A percentile compares a stretch with the other conserved stretches of the same genome.
Evolutionary conservation across 23 tunicate species (phyloP).

Genomic region (Styela plicata): DNA sequence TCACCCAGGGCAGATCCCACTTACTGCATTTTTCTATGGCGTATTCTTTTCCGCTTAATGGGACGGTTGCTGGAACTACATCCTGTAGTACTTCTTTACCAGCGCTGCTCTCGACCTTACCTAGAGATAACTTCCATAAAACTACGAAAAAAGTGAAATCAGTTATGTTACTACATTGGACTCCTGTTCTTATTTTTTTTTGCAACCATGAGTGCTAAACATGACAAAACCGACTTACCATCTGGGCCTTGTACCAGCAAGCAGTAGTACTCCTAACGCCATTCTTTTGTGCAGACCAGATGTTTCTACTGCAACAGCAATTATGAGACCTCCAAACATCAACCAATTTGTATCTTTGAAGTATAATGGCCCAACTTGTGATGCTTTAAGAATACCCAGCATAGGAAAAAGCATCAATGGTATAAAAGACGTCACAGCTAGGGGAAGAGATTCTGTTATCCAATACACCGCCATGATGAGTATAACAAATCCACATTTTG

Average conservation of each 20-base stretch:
- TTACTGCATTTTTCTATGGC: too few species aligned
- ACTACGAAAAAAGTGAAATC: too few species aligned
- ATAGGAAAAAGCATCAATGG: constrained; percentile 79
- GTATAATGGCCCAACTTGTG: constrained; percentile 45
- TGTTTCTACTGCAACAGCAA: constrained; percentile 70
- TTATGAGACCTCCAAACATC: constrained; percentile 71
- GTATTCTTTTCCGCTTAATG: too few species aligned
- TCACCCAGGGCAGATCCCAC: too few species aligned
- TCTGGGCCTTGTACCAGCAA: constrained; percentile 77
- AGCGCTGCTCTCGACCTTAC: too few species aligned
- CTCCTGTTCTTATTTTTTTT: too few species aligned
- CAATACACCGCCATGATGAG: constrained; percentile 84
- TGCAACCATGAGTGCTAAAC: neutral
- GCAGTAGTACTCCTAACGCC: constrained; percentile 50
- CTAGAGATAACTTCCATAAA: too few species aligned
- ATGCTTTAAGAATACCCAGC: constrained; percentile 60
- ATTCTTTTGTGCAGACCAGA: constrained; percentile 71
- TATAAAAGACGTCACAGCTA: constrained; percentile 70
- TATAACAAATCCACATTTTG: constrained; percentile 68
- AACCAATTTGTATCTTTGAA: constrained; percentile 73
- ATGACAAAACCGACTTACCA: constrained; percentile 36
- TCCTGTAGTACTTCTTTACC: too few species aligned
- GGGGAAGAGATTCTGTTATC: constrained; percentile 81
- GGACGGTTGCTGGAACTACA: too few species aligned
- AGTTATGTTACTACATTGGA: too few species aligned